These are phyloP conservation scores for Indicator maculatus DNA, from an alignment of 2,113 vertebrate genomes.

Conservation along the genomic window DNA sequence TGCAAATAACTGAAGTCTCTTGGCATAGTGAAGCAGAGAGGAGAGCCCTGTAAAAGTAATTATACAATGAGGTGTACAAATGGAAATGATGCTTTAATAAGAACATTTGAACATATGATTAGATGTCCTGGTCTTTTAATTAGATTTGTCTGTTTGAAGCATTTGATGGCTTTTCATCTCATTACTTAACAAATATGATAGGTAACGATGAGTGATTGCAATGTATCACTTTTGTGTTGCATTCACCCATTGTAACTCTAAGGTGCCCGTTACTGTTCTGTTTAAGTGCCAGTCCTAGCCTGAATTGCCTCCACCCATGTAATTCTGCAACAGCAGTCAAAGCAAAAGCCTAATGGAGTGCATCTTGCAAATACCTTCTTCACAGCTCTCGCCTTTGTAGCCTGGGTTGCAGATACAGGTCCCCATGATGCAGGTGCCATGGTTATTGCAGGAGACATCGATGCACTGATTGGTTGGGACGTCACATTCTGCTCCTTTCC, in stretches of 20 bases:
- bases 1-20: not conserved
- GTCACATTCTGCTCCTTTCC: slow-evolving; percentile 96
- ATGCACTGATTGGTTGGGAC: slow-evolving; percentile 96
- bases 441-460: slow-evolving; percentile 90
- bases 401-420: slow-evolving; percentile 97
- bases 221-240: slow-evolving; percentile 40
- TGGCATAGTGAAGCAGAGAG: not conserved
- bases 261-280: slow-evolving; percentile 41
- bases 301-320: not conserved
- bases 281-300: slow-evolving; percentile 1
- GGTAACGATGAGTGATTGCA: slow-evolving; percentile 32
- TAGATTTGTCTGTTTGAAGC: slow-evolving; percentile 9
- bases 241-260: slow-evolving; percentile 10
- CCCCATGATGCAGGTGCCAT: slow-evolving; percentile 94
- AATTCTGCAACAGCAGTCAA: not conserved
- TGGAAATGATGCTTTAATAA: slow-evolving; percentile 44
- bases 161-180: slow-evolving; percentile 22
- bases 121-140: slow-evolving; percentile 32
- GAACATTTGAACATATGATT: slow-evolving; percentile 51
- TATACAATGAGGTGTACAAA: slow-evolving; percentile 51
- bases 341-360: not conserved
- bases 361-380: slow-evolving; percentile 86
- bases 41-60: slow-evolving; percentile 52
- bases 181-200: slow-evolving; percentile 45
- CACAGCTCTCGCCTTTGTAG: slow-evolving; percentile 97